phyloP scores from a whole-genome alignment of 2,113 vertebrate species.

The Mirounga angustirostris region DNA sequence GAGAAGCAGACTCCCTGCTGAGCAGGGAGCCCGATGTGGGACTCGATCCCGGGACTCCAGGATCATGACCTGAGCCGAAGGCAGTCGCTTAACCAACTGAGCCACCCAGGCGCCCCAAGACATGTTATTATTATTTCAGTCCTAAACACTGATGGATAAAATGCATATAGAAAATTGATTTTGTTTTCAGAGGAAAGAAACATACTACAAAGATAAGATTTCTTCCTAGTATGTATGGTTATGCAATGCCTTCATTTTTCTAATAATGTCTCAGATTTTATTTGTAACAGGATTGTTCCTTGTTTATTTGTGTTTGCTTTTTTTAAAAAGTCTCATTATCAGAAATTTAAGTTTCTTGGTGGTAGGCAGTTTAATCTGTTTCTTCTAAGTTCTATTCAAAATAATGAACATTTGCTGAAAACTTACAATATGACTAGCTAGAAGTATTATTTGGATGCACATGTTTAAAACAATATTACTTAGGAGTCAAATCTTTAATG shows the following conservation, averaged over 20 bases:
- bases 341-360: not conserved
- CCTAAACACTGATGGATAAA: slow-evolving; percentile 58
- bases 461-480: slow-evolving; percentile 33
- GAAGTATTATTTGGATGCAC: not conserved
- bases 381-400: slow-evolving; percentile 22
- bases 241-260: not conserved
- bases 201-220: slow-evolving; percentile 22
- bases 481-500: not conserved
- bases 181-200: not conserved
- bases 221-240: not conserved
- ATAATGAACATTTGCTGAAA: not conserved
- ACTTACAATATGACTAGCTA: not conserved
- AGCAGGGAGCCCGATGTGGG: too few relatives aligned
- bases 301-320: not conserved
- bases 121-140: slow-evolving; percentile 65
- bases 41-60: too few relatives aligned
- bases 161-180: slow-evolving; percentile 64
- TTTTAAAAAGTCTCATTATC: not conserved
- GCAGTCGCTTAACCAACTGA: too few relatives aligned
- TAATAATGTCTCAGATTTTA: not conserved
- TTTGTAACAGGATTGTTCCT: slow-evolving; percentile 10
- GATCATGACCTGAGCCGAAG: too few relatives aligned
- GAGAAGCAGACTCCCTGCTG: too few relatives aligned
- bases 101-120: not conserved
- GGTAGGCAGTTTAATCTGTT: not conserved